Base-by-base conservation (phyloP, 2,797 vertebrate species). In the Trachurus trachurus region DNA sequence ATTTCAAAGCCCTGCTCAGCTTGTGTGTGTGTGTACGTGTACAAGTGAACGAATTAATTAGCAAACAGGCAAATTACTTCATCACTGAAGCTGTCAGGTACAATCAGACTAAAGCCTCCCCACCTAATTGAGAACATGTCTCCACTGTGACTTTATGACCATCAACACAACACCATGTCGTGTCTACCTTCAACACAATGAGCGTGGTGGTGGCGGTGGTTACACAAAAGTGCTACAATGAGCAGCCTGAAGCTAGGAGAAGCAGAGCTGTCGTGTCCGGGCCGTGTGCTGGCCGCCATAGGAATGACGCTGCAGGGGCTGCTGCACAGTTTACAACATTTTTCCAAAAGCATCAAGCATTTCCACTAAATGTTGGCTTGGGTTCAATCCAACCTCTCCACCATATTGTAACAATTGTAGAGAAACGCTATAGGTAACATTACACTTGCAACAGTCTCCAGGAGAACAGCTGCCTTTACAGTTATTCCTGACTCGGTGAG, bases 1-100 rank as follows among this genome's bases (percentile, higher is more conserved):
- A 92, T 89, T 92, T 87, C 80, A 81, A 83, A 78, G 82, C 77
- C 78, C 64, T 78, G 65, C 72, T 53, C 62, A 59, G 58, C 66
- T 66, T 76, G 63, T 54, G 54, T 44, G 45, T 54, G 54, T 53
- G 50, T 61, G 54, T 39, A 15, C 10, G 5, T 57, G 42, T 60
- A 50, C 29, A 10, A 13, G 42, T 84, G 71, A 34, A 42, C 13
- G 34, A 45, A 60, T 74, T 26, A 21, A 40, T 50, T 58, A 50
- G 40, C 61, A 83, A 74, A 87, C 64, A 71, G 53, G 45, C 42
- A 82, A 83, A 76, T 74, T 39, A 62, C 56, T 76, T 70, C 44
- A 83, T 86, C 78, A 81, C 73, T 81, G 71, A 72, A 79, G 63
- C 76, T 76, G 84, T 88, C 73, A 49, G 71, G 67, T 62, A 67